phyloP scores from a whole-genome alignment of 1,140 invertebrate genomes.

The Euwallacea similis region DNA sequence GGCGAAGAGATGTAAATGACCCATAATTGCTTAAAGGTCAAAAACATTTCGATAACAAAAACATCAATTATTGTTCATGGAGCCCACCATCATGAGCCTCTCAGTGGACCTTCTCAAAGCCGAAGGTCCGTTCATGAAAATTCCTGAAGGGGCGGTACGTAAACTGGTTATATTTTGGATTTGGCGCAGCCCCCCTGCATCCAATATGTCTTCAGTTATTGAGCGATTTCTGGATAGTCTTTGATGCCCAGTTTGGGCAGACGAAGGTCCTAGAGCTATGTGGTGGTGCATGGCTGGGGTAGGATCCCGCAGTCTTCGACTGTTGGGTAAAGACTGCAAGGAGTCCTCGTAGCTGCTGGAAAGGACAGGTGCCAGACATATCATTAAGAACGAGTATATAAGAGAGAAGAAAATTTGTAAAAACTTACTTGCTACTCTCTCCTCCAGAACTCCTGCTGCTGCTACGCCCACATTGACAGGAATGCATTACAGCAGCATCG shows the following conservation, averaged over 20 bases:
- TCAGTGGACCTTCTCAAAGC: slow-evolving; percentile 41
- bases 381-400: neutral
- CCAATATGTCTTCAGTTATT: slow-evolving; percentile 42
- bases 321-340: slow-evolving; percentile 40
- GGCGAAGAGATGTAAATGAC: too few species aligned
- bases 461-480: slow-evolving; percentile 69
- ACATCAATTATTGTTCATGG: neutral
- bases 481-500: slow-evolving; percentile 51
- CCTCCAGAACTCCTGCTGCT: slow-evolving; percentile 64
- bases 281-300: slow-evolving; percentile 35
- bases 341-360: slow-evolving; percentile 44
- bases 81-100: slow-evolving; percentile 38
- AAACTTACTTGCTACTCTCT: slow-evolving; percentile 68
- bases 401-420: neutral
- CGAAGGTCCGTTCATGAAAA: slow-evolving; percentile 40
- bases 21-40: too few species aligned
- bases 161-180: slow-evolving; percentile 36
- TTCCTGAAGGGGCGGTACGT: slow-evolving; percentile 31
- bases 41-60: too few species aligned
- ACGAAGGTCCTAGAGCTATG: slow-evolving; percentile 26
- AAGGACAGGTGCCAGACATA: neutral
- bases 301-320: slow-evolving; percentile 28
- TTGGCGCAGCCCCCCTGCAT: slow-evolving; percentile 35
- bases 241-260: slow-evolving; percentile 16
- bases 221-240: slow-evolving; percentile 43